A percentile compares a stretch with the other conserved stretches of the same genome.
Evolutionary conservation across 2,797 vertebrate species (phyloP).

Genomic region (Schizopygopsis malacanthus): DNA sequence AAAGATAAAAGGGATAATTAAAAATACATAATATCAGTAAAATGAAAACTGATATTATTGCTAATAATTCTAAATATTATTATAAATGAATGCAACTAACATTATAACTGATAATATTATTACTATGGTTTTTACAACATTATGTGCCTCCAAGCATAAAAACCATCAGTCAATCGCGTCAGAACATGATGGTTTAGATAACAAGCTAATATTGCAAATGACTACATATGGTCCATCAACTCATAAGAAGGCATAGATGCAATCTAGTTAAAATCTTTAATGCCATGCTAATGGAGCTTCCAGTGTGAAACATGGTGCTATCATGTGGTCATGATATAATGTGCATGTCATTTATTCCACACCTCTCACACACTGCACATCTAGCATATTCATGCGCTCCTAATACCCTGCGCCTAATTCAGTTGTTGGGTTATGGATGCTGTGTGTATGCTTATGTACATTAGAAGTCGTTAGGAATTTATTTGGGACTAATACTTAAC

Average conservation of each 20-base stretch:
- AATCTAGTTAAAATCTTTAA: background rate
- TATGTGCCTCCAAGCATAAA: background rate
- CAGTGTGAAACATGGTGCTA: background rate
- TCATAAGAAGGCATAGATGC: background rate
- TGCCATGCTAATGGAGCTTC: background rate
- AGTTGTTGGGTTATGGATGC: background rate
- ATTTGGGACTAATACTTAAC: background rate
- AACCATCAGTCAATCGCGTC: background rate
- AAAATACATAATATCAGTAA: background rate
- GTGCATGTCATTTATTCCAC: background rate
- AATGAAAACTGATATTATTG: background rate
- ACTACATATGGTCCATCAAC: background rate
- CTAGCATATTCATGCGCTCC: background rate
- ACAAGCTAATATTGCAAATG: constrained; percentile 5
- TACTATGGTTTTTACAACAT: background rate
- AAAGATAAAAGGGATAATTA: background rate
- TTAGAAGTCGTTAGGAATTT: background rate
- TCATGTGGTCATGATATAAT: background rate
- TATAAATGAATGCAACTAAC: background rate
- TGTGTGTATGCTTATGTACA: background rate
- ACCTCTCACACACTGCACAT: background rate
- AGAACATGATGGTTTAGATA: background rate
- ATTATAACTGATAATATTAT: background rate
- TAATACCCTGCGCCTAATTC: constrained; percentile 1
- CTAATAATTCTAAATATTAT: background rate